phyloP scores from a whole-genome alignment of 2,113 vertebrate species.

The Anarhynchus alexandrinus region DNA sequence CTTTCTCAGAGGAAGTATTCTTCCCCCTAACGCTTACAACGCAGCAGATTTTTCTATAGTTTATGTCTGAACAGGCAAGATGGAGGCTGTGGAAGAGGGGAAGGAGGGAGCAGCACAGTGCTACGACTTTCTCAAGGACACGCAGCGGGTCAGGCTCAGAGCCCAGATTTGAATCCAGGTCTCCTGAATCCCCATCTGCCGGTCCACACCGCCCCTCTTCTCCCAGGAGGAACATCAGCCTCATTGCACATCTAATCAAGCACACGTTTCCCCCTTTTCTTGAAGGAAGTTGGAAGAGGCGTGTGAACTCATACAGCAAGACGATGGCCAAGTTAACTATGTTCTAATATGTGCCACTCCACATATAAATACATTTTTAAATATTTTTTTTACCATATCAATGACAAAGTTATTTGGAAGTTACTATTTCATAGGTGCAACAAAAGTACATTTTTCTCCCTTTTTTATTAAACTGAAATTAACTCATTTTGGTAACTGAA shows the following conservation, averaged over 20 bases:
- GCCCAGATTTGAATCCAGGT: background rate
- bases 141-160: background rate
- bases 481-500: background rate
- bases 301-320: background rate
- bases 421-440: background rate
- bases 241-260: background rate
- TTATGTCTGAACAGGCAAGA: background rate
- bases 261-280: background rate
- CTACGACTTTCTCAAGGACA: background rate
- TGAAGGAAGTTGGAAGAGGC: background rate
- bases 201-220: background rate
- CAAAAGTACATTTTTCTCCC: no score
- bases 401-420: background rate
- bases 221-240: background rate
- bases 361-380: background rate
- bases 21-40: rapidly evolving
- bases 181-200: background rate
- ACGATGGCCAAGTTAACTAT: background rate
- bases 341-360: background rate
- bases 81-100: background rate
- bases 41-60: background rate
- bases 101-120: background rate
- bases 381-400: background rate
- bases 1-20: background rate
- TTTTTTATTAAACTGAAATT: background rate